These are phyloP conservation scores for Notamacropus eugenii DNA, from an alignment of 2,797 vertebrate genomes.

Conservation along the genomic window DNA sequence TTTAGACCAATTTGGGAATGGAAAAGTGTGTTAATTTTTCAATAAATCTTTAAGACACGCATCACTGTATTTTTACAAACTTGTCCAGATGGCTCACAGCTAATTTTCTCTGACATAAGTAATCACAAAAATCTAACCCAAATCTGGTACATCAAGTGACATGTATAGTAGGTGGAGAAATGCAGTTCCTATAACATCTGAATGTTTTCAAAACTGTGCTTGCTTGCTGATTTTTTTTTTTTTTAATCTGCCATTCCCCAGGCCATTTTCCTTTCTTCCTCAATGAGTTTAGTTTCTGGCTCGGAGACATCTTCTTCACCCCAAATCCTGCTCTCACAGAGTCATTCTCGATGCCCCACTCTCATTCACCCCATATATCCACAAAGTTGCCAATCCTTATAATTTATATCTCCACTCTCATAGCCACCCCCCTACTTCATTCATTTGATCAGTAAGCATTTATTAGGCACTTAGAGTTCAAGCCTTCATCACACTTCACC, in stretches of 20 bases:
- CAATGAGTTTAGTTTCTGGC: background rate
- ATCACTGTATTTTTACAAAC: conserved; percentile 78
- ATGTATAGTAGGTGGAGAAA: conserved; percentile 64
- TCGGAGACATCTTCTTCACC: background rate
- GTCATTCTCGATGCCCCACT: background rate
- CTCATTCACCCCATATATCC: background rate
- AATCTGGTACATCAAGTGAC: conserved; percentile 67
- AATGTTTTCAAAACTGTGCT: conserved; percentile 70
- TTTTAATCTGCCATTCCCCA: conserved; percentile 6
- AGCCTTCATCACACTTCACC: background rate
- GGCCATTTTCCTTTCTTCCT: background rate
- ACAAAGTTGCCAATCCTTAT: background rate
- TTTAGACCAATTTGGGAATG: conserved; percentile 70
- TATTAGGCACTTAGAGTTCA: background rate
- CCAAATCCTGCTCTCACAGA: background rate
- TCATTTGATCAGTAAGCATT: background rate
- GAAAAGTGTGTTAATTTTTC: conserved; percentile 77
- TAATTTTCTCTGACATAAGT: conserved; percentile 77
- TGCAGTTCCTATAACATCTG: conserved; percentile 50
- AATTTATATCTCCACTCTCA: background rate
- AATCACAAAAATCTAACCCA: conserved; percentile 75
- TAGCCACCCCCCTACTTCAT: background rate
- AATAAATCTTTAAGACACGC: conserved; percentile 71
- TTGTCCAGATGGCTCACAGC: conserved; percentile 76
- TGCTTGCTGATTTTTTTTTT: conserved; percentile 53